Conservation (phyloP, 2,113 vertebrate species). For the Alexandromys fortis region DNA sequence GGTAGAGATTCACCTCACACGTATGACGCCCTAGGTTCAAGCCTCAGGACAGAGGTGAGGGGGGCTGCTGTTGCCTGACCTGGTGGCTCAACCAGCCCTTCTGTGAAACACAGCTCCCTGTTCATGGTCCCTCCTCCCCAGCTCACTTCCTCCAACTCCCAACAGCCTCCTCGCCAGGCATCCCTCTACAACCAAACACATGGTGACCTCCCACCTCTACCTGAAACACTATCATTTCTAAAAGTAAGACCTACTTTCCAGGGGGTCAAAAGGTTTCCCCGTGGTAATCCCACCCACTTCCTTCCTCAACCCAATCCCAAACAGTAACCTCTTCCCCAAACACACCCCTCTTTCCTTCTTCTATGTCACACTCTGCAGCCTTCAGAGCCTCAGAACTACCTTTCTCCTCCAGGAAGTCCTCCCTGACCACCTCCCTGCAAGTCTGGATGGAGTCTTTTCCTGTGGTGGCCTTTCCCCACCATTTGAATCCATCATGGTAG, state of each 20-base stretch:
- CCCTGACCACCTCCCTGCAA: not conserved
- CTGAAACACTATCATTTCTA: not conserved
- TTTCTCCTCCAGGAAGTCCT: not conserved
- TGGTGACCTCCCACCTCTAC: not conserved
- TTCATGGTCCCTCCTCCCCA: not conserved
- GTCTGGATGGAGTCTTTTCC: not conserved
- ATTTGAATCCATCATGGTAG: not conserved
- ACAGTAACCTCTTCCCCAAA: not conserved
- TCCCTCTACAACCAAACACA: not conserved
- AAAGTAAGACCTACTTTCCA: not conserved
- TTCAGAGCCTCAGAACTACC: conserved; percentile 29
- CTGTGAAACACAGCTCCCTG: not conserved
- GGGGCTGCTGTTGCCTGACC: not conserved
- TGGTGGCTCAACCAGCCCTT: not conserved
- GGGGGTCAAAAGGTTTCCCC: not conserved
- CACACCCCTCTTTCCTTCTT: not conserved
- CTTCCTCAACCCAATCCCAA: not conserved
- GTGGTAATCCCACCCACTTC: not conserved
- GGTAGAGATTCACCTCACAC: not conserved
- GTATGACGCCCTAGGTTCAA: not conserved
- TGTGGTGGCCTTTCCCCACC: not conserved
- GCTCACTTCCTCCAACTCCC: not conserved
- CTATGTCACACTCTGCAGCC: not conserved
- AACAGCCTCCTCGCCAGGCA: not conserved
- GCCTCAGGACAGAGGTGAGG: too few relatives aligned